Conservation (phyloP, 2,797 vertebrate species). For the Numenius phaeopus region DNA sequence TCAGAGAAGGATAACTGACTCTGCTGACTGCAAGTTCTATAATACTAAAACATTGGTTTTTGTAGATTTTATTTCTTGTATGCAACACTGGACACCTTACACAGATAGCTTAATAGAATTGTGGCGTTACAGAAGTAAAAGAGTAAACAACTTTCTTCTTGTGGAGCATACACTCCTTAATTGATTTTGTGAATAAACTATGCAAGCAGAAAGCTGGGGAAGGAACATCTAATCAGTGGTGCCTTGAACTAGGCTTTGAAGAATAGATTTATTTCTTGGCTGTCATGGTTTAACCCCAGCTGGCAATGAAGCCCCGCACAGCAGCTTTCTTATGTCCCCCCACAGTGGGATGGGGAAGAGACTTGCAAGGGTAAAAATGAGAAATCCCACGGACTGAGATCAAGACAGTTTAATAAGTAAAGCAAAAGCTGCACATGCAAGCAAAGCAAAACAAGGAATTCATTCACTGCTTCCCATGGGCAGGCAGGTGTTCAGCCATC, state of each 20-base stretch:
- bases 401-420: neutral
- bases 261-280: neutral
- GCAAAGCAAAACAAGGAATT: neutral
- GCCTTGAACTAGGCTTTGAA: neutral
- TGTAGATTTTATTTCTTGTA: neutral
- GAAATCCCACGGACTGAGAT: neutral
- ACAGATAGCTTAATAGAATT: neutral
- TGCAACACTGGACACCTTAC: neutral
- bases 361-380: neutral
- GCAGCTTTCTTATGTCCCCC: rapidly evolving
- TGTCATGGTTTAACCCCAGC: neutral
- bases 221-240: neutral
- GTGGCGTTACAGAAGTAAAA: neutral
- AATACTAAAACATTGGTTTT: neutral
- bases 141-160: neutral
- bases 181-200: neutral
- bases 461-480: rapidly evolving
- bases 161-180: neutral
- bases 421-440: neutral
- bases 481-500: neutral
- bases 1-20: neutral
- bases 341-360: neutral
- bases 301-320: neutral
- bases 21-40: neutral
- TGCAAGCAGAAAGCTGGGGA: neutral